These are phyloP conservation scores for Varanus salvator DNA, from an alignment of 2,113 vertebrate species.

Conservation along the genomic window DNA sequence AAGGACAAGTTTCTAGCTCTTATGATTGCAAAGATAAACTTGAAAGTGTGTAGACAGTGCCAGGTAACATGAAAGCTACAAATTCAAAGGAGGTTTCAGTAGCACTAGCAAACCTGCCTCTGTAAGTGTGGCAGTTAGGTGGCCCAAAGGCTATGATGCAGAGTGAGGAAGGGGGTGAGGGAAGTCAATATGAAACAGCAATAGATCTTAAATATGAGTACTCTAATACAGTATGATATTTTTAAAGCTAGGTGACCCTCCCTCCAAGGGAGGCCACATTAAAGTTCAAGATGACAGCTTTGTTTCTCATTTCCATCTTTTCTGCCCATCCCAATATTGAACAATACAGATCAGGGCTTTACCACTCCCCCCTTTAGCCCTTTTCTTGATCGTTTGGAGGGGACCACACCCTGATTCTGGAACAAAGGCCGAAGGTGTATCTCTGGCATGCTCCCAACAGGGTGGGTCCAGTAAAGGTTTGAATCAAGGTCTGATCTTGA, in stretches of 20 bases:
- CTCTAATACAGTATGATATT: too few relatives aligned
- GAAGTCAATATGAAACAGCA: too few relatives aligned
- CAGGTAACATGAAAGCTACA: too few relatives aligned
- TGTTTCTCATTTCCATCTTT: not conserved
- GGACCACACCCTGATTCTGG: slow-evolving; percentile 12
- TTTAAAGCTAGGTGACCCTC: not conserved
- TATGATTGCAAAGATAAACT: too few relatives aligned
- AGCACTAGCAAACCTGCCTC: too few relatives aligned
- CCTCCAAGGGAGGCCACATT: not conserved
- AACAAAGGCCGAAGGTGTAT: slow-evolving; percentile 10
- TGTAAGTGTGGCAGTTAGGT: too few relatives aligned
- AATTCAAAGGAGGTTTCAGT: too few relatives aligned
- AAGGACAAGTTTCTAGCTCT: too few relatives aligned
- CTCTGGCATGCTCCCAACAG: not conserved
- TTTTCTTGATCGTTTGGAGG: slow-evolving; percentile 2
- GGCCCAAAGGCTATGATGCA: too few relatives aligned
- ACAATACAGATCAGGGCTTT: not conserved
- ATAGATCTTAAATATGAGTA: too few relatives aligned
- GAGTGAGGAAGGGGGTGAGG: too few relatives aligned
- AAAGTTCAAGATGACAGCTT: not conserved
- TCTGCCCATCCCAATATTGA: not conserved
- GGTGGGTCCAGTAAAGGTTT: not conserved
- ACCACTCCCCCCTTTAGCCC: not conserved
- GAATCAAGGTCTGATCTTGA: slow-evolving; percentile 2
- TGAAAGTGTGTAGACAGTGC: too few relatives aligned